Base-by-base conservation (phyloP, 1,140 invertebrate species). In the Mya arenaria region DNA sequence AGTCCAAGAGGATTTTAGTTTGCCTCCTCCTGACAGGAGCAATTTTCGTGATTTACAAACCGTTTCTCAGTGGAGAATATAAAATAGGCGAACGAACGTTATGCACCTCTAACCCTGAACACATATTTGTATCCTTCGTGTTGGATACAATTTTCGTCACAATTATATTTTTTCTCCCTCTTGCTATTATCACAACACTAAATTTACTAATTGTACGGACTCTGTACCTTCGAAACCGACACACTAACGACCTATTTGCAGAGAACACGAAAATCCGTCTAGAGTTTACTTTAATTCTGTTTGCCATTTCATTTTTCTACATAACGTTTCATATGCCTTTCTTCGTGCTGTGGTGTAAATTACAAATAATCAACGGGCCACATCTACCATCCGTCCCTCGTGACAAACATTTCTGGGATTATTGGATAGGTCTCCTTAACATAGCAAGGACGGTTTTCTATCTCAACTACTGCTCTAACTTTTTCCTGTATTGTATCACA, bases 391-490 rank as follows among this genome's bases (percentile, higher is more conserved):
- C 0, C 5, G 48, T 36, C 25, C 8, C 65, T 17, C 15, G 17
- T 4, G 34, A 55, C 0, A 32, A 23, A 10, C 37, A 37, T 15
- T 25, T 41, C 10, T n/a, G 19, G 8, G 71, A 73, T 6, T 75
- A 63, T 48, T 75, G 73, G 73, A 62, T 13, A 3, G 73, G 73
- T 4, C 23, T 75, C 10, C 34, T 65, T 6, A 44, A 36, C 3
- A 63, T 90, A 13, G 80, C 86, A 0, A 74, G 86, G 39, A 82
- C 87, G n/a, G 85, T 90, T 28, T 91, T 91, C 60, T 89, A 88
- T 65, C 82, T 88, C 55, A 91, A 91, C 65, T 91, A 90, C 34
- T 89, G 86, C 41, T 84, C 89, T 1, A 91, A 91, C 48, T 90
- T 91, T 63, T 88, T 91, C 63, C 66, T 91, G 32, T 91, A 91